Conservation (phyloP, 2,888 invertebrate species). For the Cheilosia soror region DNA sequence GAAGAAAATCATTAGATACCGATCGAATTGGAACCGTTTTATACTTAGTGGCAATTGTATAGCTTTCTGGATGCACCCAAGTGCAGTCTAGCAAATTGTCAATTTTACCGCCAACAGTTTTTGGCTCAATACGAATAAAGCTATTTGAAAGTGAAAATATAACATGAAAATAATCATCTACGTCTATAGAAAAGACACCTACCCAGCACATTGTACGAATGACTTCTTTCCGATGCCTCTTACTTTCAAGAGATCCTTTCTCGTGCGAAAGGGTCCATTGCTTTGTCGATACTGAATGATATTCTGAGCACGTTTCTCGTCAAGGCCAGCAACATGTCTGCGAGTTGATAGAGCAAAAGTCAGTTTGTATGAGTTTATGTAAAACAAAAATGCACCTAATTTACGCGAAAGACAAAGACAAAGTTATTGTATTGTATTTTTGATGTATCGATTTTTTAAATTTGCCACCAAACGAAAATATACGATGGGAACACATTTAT, state of each 20-base stretch:
- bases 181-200: conserved; percentile 80
- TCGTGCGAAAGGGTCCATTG: conserved; percentile 88
- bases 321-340: conserved; percentile 93
- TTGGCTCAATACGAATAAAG: conserved; percentile 83
- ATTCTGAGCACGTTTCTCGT: conserved; percentile 89
- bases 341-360: conserved; percentile 72
- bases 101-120: conserved; percentile 81
- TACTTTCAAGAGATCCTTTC: conserved; percentile 90
- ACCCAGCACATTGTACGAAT: conserved; percentile 95
- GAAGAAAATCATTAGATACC: background rate
- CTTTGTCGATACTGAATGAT: conserved; percentile 90
- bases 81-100: conserved; percentile 88
- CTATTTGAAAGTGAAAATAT: conserved; percentile 67
- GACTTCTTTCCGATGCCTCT: conserved; percentile 92
- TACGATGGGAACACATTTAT: background rate
- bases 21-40: background rate
- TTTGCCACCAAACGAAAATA: background rate
- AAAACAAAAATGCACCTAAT: too few relatives aligned
- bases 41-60: conserved; percentile 87
- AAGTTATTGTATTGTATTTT: too few relatives aligned
- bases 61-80: conserved; percentile 97
- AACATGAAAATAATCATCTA: background rate
- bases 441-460: too few relatives aligned
- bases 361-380: background rate
- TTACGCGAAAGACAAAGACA: too few relatives aligned